phyloP scores from a whole-genome alignment of 2,888 invertebrate genomes.

The Campaea margaritaria region DNA sequence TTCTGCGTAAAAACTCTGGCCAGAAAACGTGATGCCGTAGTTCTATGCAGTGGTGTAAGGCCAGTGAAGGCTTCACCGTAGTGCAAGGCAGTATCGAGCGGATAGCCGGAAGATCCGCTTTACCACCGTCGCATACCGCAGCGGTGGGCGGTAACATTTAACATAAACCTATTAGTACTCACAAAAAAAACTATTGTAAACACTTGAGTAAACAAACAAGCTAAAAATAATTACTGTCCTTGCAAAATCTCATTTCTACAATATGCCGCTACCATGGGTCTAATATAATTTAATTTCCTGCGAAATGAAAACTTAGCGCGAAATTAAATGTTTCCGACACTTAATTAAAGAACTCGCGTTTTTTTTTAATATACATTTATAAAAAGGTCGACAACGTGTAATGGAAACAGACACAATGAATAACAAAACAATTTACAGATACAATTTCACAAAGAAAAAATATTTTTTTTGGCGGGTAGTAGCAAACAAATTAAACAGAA shows the following conservation, averaged over 20 bases:
- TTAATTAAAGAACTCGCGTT: slow-evolving; percentile 51
- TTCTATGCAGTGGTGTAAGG: too few species aligned
- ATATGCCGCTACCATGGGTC: slow-evolving; percentile 45
- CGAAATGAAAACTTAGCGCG: slow-evolving; percentile 49
- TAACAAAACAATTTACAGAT: slow-evolving; percentile 32
- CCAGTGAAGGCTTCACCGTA: too few species aligned
- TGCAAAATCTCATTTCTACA: slow-evolving; percentile 46
- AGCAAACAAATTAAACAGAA: slow-evolving; percentile 36
- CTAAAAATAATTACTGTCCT: slow-evolving; percentile 36
- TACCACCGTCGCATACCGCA: too few species aligned
- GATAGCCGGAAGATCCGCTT: too few species aligned
- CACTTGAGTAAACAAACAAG: slow-evolving; percentile 20
- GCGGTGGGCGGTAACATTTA: too few species aligned
- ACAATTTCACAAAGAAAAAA: slow-evolving; percentile 28
- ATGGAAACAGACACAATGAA: slow-evolving; percentile 31
- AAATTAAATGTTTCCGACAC: slow-evolving; percentile 50
- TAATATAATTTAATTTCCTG: slow-evolving; percentile 52
- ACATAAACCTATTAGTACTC: too few species aligned
- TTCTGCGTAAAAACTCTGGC: too few species aligned
- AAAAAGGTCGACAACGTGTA: slow-evolving; percentile 32
- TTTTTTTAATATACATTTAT: slow-evolving; percentile 34
- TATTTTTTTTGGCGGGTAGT: slow-evolving; percentile 22
- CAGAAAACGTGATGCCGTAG: too few species aligned
- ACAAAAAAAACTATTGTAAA: not conserved
- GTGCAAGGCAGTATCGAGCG: too few species aligned